A percentile compares a stretch with the other conserved stretches of the same genome.
phyloP scores from a whole-genome alignment of 2,113 vertebrate genomes.

The Tetrax tetrax region DNA sequence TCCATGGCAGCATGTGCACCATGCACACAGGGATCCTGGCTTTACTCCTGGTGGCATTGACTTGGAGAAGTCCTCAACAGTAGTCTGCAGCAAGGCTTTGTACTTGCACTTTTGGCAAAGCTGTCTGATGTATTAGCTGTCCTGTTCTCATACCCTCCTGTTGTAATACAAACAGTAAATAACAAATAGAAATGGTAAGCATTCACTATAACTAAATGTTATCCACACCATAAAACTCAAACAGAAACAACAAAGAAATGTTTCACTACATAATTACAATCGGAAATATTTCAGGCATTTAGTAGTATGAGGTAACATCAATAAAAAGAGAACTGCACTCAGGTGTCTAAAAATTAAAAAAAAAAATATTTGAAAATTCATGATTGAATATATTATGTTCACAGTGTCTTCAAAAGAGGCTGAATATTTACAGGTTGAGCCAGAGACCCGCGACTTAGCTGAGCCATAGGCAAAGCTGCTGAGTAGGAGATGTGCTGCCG shows the following conservation, averaged over 20 bases:
- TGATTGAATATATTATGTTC: not conserved
- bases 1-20: fast-evolving
- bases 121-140: not conserved
- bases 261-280: not conserved
- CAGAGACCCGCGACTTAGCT: not conserved
- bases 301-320: not conserved
- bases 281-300: not conserved
- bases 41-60: fast-evolving
- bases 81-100: not conserved
- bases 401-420: not conserved
- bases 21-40: fast-evolving
- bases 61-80: not conserved
- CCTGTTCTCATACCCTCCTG: not conserved
- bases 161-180: not conserved
- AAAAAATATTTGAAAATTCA: not conserved
- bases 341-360: not conserved
- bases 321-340: not conserved
- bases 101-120: not conserved
- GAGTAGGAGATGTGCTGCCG: not conserved
- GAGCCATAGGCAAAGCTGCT: not conserved
- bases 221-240: constrained; percentile 26
- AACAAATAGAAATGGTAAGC: constrained; percentile 11
- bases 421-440: not conserved
- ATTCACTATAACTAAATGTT: not conserved
- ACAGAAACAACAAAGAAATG: constrained; percentile 5